These are phyloP conservation scores for Podiceps cristatus DNA, from an alignment of 2,113 vertebrate genomes.

Conservation along the genomic window DNA sequence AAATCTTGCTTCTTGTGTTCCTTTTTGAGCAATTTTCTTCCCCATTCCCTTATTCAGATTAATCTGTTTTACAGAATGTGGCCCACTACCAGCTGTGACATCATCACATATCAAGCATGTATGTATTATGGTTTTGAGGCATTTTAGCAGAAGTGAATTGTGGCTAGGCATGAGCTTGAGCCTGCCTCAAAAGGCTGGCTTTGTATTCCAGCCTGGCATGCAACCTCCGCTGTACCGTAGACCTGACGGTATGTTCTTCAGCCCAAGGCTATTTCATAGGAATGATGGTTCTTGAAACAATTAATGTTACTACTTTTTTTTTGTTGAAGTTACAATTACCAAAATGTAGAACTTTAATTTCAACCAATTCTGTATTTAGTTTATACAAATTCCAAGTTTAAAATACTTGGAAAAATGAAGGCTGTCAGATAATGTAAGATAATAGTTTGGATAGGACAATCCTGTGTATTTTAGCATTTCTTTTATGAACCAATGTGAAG, in stretches of 20 bases:
- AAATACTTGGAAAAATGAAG: not conserved
- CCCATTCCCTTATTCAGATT: not conserved
- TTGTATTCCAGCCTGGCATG: not conserved
- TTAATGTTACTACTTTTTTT: not conserved
- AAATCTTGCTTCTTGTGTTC: not conserved
- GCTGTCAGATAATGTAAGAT: not conserved
- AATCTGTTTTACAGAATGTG: not conserved
- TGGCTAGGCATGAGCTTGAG: not conserved
- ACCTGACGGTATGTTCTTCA: not conserved
- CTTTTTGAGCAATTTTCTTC: not conserved
- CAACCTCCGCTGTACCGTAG: not conserved
- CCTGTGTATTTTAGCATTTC: not conserved
- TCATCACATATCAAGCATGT: not conserved
- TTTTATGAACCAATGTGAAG: not conserved
- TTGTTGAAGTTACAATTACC: not conserved
- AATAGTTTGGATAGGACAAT: not conserved
- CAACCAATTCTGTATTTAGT: not conserved
- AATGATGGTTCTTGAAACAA: not conserved
- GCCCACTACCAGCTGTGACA: not conserved
- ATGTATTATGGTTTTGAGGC: not conserved
- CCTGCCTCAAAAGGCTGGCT: not conserved
- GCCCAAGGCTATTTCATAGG: too few relatives aligned
- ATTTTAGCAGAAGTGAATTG: not conserved
- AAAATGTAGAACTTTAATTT: not conserved
- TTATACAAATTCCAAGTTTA: not conserved